These are phyloP conservation scores for Fringilla coelebs DNA, from an alignment of 2,797 vertebrate genomes.

Conservation along the genomic window DNA sequence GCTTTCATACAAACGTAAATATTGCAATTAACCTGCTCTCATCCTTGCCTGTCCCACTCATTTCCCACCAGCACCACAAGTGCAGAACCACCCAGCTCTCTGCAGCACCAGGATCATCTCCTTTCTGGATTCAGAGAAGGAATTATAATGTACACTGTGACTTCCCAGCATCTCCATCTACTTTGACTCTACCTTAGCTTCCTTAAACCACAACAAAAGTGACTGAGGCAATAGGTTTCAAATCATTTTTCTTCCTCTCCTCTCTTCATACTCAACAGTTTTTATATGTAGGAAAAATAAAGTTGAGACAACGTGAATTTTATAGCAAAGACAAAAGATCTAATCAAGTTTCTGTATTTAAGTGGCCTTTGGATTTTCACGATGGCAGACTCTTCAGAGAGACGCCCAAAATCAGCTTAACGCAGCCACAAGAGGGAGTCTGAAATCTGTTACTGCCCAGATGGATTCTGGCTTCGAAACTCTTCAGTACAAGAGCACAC, in stretches of 20 bases:
- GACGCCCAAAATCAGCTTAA: neutral
- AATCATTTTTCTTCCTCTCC: neutral
- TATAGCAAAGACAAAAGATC: neutral
- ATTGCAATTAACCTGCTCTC: neutral
- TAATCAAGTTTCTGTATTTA: neutral
- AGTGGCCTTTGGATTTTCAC: neutral
- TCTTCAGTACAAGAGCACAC: neutral
- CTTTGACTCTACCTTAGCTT: neutral
- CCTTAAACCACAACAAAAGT: neutral
- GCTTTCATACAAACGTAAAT: neutral
- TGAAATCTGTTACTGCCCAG: neutral
- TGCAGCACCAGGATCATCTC: neutral
- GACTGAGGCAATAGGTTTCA: neutral
- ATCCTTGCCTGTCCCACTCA: neutral
- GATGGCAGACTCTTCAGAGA: neutral
- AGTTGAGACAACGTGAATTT: neutral
- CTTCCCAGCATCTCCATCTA: neutral
- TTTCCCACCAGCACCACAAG: neutral
- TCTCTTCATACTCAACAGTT: neutral
- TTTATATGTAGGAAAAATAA: neutral
- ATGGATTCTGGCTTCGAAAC: neutral
- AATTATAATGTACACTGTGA: neutral
- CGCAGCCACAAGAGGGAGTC: constrained; percentile 39
- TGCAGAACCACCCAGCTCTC: neutral
- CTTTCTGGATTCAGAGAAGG: neutral